Conservation (phyloP, 2,797 vertebrate species). For the Molossus molossus region DNA sequence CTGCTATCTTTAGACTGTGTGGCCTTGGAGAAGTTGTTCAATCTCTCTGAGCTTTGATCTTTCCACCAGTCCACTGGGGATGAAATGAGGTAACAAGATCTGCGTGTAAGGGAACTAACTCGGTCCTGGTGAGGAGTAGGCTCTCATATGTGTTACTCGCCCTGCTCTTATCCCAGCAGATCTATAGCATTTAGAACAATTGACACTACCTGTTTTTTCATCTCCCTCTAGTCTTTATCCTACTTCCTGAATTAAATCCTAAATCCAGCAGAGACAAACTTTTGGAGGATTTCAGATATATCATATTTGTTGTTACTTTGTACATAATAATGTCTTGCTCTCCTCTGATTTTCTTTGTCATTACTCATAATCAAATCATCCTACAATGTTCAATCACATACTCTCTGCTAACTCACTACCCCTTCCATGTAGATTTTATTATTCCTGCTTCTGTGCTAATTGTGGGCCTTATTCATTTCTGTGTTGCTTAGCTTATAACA, state of each 20-base stretch:
- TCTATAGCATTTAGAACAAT: constrained; percentile 40
- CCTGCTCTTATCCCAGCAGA: neutral
- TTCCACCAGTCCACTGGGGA: neutral
- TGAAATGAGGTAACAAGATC: neutral
- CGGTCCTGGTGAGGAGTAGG: neutral
- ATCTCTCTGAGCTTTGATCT: neutral
- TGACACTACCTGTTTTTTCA: neutral
- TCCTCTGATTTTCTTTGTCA: neutral
- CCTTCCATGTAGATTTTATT: neutral
- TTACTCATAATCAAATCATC: neutral
- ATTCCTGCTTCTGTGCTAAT: neutral
- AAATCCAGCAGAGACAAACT: neutral
- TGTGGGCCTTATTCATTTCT: neutral
- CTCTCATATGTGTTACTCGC: neutral
- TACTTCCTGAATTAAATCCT: neutral
- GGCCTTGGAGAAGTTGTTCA: neutral
- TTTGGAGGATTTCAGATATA: neutral
- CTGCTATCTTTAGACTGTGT: neutral
- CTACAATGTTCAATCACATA: neutral
- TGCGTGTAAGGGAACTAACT: neutral
- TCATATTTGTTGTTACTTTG: neutral
- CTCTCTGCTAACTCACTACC: neutral
- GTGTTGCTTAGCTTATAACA: neutral
- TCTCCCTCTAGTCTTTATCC: neutral
- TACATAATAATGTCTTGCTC: neutral